These are phyloP conservation scores for Euschistus heros DNA, from an alignment of 1,140 invertebrate species.

Conservation along the genomic window DNA sequence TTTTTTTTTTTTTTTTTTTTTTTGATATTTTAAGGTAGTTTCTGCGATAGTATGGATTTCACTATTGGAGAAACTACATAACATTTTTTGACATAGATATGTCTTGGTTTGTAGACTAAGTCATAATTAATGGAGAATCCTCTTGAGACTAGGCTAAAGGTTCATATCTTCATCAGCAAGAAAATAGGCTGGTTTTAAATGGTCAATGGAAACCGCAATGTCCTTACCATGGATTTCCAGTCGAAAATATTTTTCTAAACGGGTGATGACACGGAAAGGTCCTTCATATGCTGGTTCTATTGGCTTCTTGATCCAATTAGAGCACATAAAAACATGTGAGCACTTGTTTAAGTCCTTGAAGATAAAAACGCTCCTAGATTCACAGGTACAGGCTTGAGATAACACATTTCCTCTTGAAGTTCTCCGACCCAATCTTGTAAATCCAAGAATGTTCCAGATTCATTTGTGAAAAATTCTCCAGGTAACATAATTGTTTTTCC, in stretches of 20 bases:
- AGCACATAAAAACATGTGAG: background rate
- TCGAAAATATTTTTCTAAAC: background rate
- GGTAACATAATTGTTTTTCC: conserved; percentile 17
- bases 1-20: too few relatives aligned
- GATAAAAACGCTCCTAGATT: background rate
- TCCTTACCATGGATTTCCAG: background rate
- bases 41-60: too few relatives aligned
- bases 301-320: background rate
- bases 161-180: background rate
- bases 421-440: background rate
- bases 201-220: background rate
- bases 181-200: background rate
- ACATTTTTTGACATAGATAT: too few relatives aligned
- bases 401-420: background rate
- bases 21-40: too few relatives aligned
- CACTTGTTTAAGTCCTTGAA: conserved; percentile 6
- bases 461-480: background rate
- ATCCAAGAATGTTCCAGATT: background rate
- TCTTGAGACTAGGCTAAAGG: background rate
- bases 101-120: background rate
- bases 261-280: background rate
- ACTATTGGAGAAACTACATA: too few relatives aligned
- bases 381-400: background rate
- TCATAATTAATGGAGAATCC: background rate
- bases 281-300: conserved; percentile 3